A percentile compares a stretch with the other conserved stretches of the same genome.
Conservation (phyloP, 2,888 invertebrate species). For the Drepanosiphum platanoidis region DNA sequence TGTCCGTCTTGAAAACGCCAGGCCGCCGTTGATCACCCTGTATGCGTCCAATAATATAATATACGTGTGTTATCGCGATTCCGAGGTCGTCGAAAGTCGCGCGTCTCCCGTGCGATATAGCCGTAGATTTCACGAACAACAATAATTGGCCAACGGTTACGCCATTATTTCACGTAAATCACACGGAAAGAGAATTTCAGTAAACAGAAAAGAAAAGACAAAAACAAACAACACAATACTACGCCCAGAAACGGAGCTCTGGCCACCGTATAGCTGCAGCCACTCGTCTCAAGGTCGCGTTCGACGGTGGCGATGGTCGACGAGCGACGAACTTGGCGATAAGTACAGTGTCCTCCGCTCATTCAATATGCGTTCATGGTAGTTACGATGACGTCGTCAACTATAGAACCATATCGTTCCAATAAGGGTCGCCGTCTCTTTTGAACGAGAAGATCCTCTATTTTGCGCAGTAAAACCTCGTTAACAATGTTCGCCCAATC, state of each 20-base stretch:
- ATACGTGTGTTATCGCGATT: background rate
- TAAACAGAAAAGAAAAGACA: background rate
- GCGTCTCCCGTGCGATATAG: background rate
- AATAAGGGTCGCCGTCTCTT: background rate
- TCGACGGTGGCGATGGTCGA: background rate
- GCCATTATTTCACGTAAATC: background rate
- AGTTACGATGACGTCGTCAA: background rate
- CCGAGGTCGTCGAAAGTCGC: slow-evolving; percentile 20
- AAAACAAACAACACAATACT: background rate
- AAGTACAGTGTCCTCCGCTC: too few species aligned
- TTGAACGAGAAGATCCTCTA: background rate
- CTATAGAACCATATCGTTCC: background rate
- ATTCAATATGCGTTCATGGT: background rate
- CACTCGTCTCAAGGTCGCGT: slow-evolving; percentile 13
- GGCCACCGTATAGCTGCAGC: too few species aligned
- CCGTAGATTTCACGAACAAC: background rate
- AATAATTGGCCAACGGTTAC: background rate
- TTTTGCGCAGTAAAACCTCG: background rate
- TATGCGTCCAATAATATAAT: too few species aligned
- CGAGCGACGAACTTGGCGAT: background rate
- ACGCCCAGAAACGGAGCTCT: background rate
- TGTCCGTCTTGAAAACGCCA: too few species aligned
- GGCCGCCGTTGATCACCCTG: too few species aligned
- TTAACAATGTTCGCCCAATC: background rate
- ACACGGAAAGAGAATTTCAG: background rate